These are phyloP conservation scores for Aplysia californica DNA, from an alignment of 1,140 invertebrate species.

Conservation along the genomic window DNA sequence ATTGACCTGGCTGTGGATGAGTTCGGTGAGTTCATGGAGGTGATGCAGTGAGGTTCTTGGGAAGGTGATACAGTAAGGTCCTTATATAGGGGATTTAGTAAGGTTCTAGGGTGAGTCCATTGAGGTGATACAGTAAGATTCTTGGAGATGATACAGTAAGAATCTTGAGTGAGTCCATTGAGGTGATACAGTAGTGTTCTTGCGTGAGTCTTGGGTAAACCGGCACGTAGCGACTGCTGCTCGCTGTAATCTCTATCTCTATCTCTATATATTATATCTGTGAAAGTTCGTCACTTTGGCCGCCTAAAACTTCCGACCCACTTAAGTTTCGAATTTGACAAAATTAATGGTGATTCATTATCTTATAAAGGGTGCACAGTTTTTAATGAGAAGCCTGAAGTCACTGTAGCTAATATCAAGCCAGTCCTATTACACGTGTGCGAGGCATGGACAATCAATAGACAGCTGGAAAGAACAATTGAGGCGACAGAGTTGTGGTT, in stretches of 20 bases:
- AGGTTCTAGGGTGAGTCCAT: neutral
- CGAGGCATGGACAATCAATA: too few relatives aligned
- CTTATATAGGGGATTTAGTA: neutral
- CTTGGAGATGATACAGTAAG: neutral
- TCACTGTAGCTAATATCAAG: too few relatives aligned
- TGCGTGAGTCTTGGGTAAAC: neutral
- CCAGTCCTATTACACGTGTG: too few relatives aligned
- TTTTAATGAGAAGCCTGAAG: too few relatives aligned
- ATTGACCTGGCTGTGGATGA: conserved; percentile 62
- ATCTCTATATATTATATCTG: too few relatives aligned
- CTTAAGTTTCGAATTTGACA: too few relatives aligned
- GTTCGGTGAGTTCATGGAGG: conserved; percentile 46
- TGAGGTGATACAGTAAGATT: neutral
- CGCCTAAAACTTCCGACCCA: too few relatives aligned
- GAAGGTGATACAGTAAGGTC: neutral
- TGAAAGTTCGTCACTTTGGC: too few relatives aligned
- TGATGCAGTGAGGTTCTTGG: conserved; percentile 21
- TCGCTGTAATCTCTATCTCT: neutral
- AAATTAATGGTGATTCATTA: neutral
- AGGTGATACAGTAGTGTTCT: neutral
- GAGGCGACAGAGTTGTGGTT: too few relatives aligned
- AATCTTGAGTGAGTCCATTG: neutral
- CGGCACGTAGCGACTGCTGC: neutral
- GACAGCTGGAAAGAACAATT: too few relatives aligned
- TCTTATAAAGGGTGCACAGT: neutral